Evolutionary conservation across 2,113 vertebrate genomes (phyloP).

Genomic region (Eidolon helvum): DNA sequence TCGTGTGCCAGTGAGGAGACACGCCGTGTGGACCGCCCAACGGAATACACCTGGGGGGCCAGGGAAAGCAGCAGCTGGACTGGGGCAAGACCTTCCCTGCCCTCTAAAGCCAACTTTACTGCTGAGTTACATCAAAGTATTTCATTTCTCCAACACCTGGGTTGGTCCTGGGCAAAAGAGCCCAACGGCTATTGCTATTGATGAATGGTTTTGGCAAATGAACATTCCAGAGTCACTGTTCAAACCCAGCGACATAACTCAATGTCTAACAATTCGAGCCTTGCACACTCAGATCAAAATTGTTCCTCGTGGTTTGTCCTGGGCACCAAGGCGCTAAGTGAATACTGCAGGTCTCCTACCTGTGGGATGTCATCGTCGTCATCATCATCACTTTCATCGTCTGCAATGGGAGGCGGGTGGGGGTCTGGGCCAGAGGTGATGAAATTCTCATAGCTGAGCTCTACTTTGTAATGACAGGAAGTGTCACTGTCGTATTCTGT

Average conservation of each 20-base stretch:
- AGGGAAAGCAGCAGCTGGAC: not conserved
- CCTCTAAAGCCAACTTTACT: not conserved
- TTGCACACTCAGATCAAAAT: not conserved
- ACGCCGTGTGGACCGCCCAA: too few species aligned
- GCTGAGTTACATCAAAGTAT: not conserved
- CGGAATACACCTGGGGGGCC: rapidly evolving
- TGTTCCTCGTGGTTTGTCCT: rapidly evolving
- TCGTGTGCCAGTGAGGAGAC: not conserved
- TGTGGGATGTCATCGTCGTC: slow-evolving; percentile 95
- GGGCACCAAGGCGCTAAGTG: not conserved
- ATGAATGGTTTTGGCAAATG: not conserved
- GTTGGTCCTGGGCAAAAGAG: not conserved
- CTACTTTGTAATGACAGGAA: slow-evolving; percentile 96
- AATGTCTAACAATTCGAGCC: not conserved
- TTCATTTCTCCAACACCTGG: not conserved
- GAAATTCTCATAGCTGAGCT: slow-evolving; percentile 97
- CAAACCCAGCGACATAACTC: not conserved
- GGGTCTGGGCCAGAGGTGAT: slow-evolving; percentile 95
- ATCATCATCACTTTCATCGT: slow-evolving; percentile 97
- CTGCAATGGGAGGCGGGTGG: slow-evolving; percentile 93
- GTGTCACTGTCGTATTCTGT: slow-evolving; percentile 97
- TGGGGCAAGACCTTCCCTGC: not conserved
- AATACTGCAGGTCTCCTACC: slow-evolving; percentile 78
- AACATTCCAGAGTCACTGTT: not conserved
- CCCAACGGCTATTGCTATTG: not conserved